Percentiles rank a stretch among this genome's conserved stretches.
phyloP scores from a whole-genome alignment of 2,888 invertebrate species.

The Papilio demoleus region DNA sequence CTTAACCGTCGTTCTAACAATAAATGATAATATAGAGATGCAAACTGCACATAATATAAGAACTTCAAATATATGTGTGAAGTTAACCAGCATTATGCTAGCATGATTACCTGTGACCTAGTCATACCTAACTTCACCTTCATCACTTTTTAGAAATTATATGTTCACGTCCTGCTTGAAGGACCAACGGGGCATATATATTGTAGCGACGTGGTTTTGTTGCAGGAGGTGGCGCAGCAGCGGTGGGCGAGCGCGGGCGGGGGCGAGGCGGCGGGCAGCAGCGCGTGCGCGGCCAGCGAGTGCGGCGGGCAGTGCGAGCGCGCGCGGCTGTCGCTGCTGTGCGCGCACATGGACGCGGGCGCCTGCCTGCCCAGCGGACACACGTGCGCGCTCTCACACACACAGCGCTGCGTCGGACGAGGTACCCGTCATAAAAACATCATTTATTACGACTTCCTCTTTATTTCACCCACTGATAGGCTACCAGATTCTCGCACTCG shows the following conservation, averaged over 20 bases:
- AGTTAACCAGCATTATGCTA: too few relatives aligned
- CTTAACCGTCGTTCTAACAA: too few relatives aligned
- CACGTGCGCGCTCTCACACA: conserved; percentile 75
- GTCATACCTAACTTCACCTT: too few relatives aligned
- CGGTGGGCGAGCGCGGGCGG: conserved; percentile 68
- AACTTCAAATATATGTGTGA: too few relatives aligned
- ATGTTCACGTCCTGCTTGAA: not conserved
- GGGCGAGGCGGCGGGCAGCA: conserved; percentile 64
- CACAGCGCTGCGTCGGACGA: conserved; percentile 75
- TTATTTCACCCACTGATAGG: too few relatives aligned
- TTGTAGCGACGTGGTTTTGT: not conserved
- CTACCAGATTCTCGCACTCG: too few relatives aligned
- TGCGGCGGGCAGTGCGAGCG: conserved; percentile 62
- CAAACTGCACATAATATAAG: too few relatives aligned
- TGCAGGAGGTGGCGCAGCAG: conserved; percentile 71
- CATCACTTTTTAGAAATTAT: too few relatives aligned
- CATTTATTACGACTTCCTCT: too few relatives aligned
- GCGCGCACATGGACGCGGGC: conserved; percentile 78
- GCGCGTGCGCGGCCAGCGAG: conserved; percentile 55
- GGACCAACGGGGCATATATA: not conserved
- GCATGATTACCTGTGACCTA: too few relatives aligned
- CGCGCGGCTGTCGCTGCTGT: conserved; percentile 66
- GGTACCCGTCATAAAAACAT: too few relatives aligned
- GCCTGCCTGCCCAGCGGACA: conserved; percentile 63
- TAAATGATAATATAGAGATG: too few relatives aligned